Base-by-base conservation (phyloP, 1,140 invertebrate genomes). In the Paraescarpia echinospica region DNA sequence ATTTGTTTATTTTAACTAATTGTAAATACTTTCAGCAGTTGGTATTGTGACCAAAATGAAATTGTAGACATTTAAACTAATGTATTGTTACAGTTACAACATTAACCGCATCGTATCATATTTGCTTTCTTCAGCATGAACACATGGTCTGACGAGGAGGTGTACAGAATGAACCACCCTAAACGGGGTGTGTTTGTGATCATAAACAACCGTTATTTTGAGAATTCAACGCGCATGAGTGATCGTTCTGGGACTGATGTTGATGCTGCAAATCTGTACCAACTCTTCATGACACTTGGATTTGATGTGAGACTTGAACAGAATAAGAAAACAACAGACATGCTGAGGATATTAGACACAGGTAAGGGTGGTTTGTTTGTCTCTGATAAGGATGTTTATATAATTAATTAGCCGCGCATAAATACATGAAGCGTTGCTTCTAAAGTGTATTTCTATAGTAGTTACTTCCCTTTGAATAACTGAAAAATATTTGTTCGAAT, bases 101-200 rank as follows among this genome's bases (percentile, higher is more conserved):
- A n/a, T n/a, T n/a, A n/a, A 41, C 41, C 12, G 41, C 41, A 12
- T 77, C 27, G 22, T 31, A 0, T 77, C 8, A 14, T 77, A 77
- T 77, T 77, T 77, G 59, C 4, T 77, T 22, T 77, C 27, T 77
- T 12, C 59, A 77, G 59, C 27, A 77, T 22, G 59, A 18, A 77
- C 59, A 77, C 59, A 51, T 8, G 18, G 48, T 51, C 8, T 27
- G 22, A 77, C 4, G 59, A 77, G 59, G 59, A 77, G 2, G 59
- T 59, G 5, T 99, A 99, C 94, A 98, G 98, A 94, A 99, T 99
- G 98, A 97, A 97, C 95, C 97, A 99, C 96, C 96, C 96, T 89
- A 97, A 97, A 92, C 97, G 98, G 92, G 98, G 98, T 31, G 95
- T 97, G 92, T 98, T 98, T 31, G 94, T 99, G 0, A 98, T 99